Evolutionary conservation across 2,797 vertebrate species (phyloP).

Genomic region (Acridotheres tristis): DNA sequence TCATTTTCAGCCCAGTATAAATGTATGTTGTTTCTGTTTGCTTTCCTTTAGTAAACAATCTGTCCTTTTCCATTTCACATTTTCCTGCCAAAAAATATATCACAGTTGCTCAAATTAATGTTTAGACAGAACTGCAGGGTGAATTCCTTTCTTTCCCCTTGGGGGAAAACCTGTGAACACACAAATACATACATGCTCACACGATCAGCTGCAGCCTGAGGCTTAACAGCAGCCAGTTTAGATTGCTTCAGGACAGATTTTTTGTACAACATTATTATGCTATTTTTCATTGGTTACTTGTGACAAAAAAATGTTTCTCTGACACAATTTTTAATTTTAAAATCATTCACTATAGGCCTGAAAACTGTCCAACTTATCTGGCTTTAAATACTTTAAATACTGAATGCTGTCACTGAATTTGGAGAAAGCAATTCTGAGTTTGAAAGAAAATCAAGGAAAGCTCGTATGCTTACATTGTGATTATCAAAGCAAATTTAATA

Average conservation of each 20-base stretch:
- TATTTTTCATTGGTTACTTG: neutral
- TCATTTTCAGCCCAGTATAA: neutral
- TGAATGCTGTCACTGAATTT: neutral
- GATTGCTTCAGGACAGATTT: slow-evolving; percentile 54
- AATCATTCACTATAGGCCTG: slow-evolving; percentile 12
- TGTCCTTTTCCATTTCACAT: slow-evolving; percentile 17
- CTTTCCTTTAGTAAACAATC: slow-evolving; percentile 30
- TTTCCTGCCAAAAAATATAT: slow-evolving; percentile 16
- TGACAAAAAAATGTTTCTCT: slow-evolving; percentile 3
- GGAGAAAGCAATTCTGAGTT: neutral
- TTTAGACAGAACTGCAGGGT: neutral
- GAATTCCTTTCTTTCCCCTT: slow-evolving; percentile 6
- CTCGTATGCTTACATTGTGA: neutral
- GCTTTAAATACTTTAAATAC: slow-evolving; percentile 7
- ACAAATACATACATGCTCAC: neutral
- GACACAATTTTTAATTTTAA: slow-evolving; percentile 32
- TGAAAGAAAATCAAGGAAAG: slow-evolving; percentile 45
- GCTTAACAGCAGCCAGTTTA: slow-evolving; percentile 4
- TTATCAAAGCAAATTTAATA: slow-evolving; percentile 18
- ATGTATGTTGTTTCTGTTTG: slow-evolving; percentile 3
- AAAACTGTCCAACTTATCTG: slow-evolving; percentile 24
- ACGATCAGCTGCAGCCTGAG: neutral
- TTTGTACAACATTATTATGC: neutral
- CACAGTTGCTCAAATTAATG: neutral
- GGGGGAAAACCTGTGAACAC: slow-evolving; percentile 29